phyloP scores from a whole-genome alignment of 2,797 vertebrate genomes.

The Dromococcyx pavoninus region DNA sequence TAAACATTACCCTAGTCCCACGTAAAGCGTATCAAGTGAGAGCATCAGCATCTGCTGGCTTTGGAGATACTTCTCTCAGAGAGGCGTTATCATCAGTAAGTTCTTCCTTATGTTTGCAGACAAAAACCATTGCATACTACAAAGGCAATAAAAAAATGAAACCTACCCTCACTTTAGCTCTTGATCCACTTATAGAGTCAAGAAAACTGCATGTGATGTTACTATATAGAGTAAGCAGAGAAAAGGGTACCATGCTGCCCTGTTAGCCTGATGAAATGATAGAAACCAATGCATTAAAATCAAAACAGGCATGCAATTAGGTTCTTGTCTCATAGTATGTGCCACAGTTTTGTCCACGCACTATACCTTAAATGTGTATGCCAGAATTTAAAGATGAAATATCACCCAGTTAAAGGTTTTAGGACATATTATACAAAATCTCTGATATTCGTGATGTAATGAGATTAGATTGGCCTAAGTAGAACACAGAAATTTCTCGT shows the following conservation, averaged over 20 bases:
- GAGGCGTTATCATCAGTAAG: not conserved
- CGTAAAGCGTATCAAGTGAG: not conserved
- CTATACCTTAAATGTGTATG: not conserved
- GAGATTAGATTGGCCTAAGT: not conserved
- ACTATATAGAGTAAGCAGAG: not conserved
- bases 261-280: not conserved
- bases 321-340: not conserved
- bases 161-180: not conserved
- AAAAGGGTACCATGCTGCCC: not conserved
- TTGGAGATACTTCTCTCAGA: not conserved
- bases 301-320: not conserved
- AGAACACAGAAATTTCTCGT: not conserved
- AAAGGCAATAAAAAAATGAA: not conserved
- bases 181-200: not conserved
- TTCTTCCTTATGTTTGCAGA: not conserved
- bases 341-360: not conserved
- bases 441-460: not conserved
- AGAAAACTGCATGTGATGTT: not conserved
- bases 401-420: not conserved
- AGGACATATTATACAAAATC: not conserved
- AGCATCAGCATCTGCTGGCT: not conserved
- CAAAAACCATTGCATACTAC: not conserved
- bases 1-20: not conserved
- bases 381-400: not conserved
- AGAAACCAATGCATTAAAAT: not conserved